phyloP scores from a whole-genome alignment of 2,797 vertebrate species.

The Coregonus sp. region DNA sequence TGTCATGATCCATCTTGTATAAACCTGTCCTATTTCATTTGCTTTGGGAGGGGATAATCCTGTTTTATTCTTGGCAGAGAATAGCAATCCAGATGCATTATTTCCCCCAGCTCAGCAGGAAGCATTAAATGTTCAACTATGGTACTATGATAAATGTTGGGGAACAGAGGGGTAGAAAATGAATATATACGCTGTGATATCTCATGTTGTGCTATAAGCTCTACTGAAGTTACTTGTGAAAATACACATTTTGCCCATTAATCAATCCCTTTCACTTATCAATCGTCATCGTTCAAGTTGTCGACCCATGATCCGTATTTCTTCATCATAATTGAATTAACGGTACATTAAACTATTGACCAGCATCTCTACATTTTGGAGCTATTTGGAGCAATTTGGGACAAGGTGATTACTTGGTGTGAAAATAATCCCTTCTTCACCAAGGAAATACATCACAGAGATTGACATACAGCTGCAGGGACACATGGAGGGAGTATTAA shows the following conservation, averaged over 20 bases:
- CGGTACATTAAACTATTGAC: background rate
- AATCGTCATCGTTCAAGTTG: too few relatives aligned
- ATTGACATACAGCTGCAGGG: background rate
- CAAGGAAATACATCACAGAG: background rate
- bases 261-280: too few relatives aligned
- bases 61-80: constrained; percentile 3
- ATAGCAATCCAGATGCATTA: background rate
- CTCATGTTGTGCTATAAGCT: too few relatives aligned
- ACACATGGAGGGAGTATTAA: background rate
- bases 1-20: background rate
- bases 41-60: background rate
- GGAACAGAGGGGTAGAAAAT: background rate
- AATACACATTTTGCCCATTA: too few relatives aligned
- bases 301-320: too few relatives aligned
- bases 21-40: background rate
- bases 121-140: background rate
- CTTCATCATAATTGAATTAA: background rate
- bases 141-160: background rate
- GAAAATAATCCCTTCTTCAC: background rate
- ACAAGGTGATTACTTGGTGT: background rate
- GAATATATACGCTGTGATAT: background rate
- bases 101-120: background rate
- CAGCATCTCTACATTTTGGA: background rate
- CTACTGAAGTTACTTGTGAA: background rate
- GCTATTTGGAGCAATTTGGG: background rate